These are phyloP conservation scores for Pandemis cinnamomeana DNA, from an alignment of 2,888 invertebrate genomes.

Conservation along the genomic window DNA sequence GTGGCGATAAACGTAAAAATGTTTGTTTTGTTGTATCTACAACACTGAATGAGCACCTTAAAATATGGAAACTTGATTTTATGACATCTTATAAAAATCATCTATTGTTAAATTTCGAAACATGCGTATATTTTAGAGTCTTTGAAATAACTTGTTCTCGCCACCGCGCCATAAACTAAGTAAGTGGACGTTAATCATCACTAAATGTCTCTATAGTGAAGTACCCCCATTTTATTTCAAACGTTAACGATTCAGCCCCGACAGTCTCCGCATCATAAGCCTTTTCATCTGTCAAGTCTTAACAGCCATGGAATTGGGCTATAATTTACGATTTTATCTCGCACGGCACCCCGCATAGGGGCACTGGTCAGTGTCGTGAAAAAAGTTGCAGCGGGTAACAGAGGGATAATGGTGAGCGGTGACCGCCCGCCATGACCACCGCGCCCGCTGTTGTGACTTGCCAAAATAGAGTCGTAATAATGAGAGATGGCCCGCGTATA, in stretches of 20 bases:
- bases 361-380: slow-evolving; percentile 75
- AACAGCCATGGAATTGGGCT: slow-evolving; percentile 83
- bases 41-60: neutral
- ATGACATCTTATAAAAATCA: slow-evolving; percentile 11
- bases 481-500: slow-evolving; percentile 80
- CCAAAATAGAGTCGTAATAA: slow-evolving; percentile 83
- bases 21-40: slow-evolving; percentile 15
- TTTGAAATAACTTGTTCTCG: slow-evolving; percentile 34
- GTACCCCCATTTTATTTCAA: slow-evolving; percentile 76
- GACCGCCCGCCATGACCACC: slow-evolving; percentile 60
- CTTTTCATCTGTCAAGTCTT: slow-evolving; percentile 84
- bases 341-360: slow-evolving; percentile 77
- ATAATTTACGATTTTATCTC: slow-evolving; percentile 85
- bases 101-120: slow-evolving; percentile 35
- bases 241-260: slow-evolving; percentile 77
- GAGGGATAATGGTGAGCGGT: slow-evolving; percentile 72
- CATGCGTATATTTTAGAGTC: slow-evolving; percentile 22
- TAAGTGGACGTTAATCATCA: slow-evolving; percentile 66
- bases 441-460: slow-evolving; percentile 80
- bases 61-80: slow-evolving; percentile 27
- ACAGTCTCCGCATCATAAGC: slow-evolving; percentile 71
- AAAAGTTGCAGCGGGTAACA: slow-evolving; percentile 70
- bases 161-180: slow-evolving; percentile 38
- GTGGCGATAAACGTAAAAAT: slow-evolving; percentile 25
- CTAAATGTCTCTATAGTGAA: slow-evolving; percentile 68